Conservation (phyloP, 2,888 invertebrate species). For the Ecdyonurus torrentis region DNA sequence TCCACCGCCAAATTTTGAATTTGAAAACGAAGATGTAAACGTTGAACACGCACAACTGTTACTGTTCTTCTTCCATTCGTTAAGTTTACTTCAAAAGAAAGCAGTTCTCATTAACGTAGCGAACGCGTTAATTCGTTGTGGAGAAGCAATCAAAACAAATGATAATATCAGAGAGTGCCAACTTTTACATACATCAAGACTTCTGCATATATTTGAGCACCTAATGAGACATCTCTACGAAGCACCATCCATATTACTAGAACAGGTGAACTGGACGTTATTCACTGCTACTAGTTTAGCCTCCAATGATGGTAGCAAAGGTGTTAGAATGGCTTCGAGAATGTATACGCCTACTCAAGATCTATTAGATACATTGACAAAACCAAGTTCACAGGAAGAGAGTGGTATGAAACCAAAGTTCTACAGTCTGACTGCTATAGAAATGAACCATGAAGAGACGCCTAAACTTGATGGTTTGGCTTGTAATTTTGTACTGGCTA, state of each 20-base stretch:
- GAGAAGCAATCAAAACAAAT: constrained; percentile 25
- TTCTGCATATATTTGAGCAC: constrained; percentile 80
- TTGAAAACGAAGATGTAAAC: constrained; percentile 75
- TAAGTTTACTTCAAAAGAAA: constrained; percentile 94
- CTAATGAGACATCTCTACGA: constrained; percentile 91
- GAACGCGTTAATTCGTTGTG: constrained; percentile 51
- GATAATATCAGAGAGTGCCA: constrained; percentile 43
- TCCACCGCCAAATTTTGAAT: constrained; percentile 40
- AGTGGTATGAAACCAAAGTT: constrained; percentile 22
- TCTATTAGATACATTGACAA: constrained; percentile 49
- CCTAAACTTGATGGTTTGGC: constrained; percentile 75
- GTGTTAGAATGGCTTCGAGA: constrained; percentile 33
- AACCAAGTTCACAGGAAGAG: constrained; percentile 10
- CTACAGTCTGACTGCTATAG: constrained; percentile 71
- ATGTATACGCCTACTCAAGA: constrained; percentile 55
- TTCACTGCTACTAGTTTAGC: constrained; percentile 47
- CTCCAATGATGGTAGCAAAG: constrained; percentile 34
- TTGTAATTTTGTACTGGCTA: constrained; percentile 85
- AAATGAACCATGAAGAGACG: constrained; percentile 56
- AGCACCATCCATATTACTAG: constrained; percentile 67
- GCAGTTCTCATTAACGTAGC: constrained; percentile 71
- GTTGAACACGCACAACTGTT: constrained; percentile 90
- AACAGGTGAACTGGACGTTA: constrained; percentile 73
- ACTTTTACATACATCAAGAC: constrained; percentile 61
- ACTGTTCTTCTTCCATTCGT: constrained; percentile 83